Evolutionary conservation across 2,113 vertebrate species (phyloP).

Genomic region (Lophochroa leadbeateri): DNA sequence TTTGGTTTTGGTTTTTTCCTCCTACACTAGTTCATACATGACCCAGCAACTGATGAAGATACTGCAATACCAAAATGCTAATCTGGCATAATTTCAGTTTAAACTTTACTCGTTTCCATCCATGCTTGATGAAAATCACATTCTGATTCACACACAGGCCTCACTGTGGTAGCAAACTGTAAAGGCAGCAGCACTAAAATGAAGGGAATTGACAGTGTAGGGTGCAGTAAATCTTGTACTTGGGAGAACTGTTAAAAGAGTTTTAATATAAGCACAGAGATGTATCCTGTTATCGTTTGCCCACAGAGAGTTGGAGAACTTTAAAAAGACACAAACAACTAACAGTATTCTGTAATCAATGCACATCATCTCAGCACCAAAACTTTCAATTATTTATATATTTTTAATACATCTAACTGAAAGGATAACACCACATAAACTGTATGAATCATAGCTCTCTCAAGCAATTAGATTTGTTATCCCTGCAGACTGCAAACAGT

Average conservation of each 20-base stretch:
- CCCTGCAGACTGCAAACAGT: conserved; percentile 49
- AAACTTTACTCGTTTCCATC: neutral
- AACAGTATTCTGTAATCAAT: conserved; percentile 47
- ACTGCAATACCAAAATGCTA: neutral
- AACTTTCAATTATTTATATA: conserved; percentile 55
- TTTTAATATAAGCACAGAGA: neutral
- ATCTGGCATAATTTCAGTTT: neutral
- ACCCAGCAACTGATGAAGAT: neutral
- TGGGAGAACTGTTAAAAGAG: neutral
- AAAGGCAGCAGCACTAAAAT: conserved; percentile 21
- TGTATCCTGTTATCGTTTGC: conserved; percentile 36
- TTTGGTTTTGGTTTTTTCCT: neutral
- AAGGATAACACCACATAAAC: conserved; percentile 37
- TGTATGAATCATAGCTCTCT: conserved; percentile 44
- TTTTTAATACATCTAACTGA: conserved; percentile 16
- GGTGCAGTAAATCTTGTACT: neutral
- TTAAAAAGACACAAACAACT: conserved; percentile 47
- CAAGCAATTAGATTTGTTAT: conserved; percentile 50
- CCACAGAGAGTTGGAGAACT: conserved; percentile 28
- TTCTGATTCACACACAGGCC: neutral
- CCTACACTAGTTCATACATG: neutral
- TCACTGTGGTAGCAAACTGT: conserved; percentile 27
- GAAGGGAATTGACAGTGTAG: neutral
- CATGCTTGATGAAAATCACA: neutral
- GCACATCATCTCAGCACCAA: conserved; percentile 24